Evolutionary conservation across 2,113 vertebrate species (phyloP), one percentile per base, ranked within the genome.

Genomic region (Glareola pratincola): DNA sequence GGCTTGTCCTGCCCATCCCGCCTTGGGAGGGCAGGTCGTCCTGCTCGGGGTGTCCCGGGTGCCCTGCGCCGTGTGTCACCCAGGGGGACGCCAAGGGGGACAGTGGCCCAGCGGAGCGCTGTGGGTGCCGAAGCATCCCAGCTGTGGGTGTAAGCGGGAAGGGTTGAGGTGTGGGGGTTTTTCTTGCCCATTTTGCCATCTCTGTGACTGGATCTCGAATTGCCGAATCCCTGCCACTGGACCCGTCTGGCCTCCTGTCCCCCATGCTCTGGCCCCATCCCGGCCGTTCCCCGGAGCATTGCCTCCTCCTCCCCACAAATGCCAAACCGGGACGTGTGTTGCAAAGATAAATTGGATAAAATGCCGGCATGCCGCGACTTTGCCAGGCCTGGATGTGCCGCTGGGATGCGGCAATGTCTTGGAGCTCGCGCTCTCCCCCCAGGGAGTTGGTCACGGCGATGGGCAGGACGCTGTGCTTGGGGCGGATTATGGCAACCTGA

Each of bases 71-170:
- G 0, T 1, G 30, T 48, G 60, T 12, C 39, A 3, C 11, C 2
- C 0, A 7, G 8, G 32, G 37, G 27, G 27, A 22, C 54, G 32
- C 54, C 32, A 19, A 14, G 15, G 26, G 37, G 26, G 37, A 63
- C 22, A 47, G 29, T 71, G 47, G 32, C 51, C 50, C 53, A 10
- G 80, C 80, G 5, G 18, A 29, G 12, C 14, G 22, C 71, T 6
- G 10, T 8, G 85, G 3, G 1, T 4, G 56, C 2, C 1, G 37
- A 29, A 17, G 48, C 12, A 2, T 36, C 63, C 62, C 37, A 6
- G 0, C 27, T 23, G 8, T 2, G 10, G 48, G 0, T 12, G 18
- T 6, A 0, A 6, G 26, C 0, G 8, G 50, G 41, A 37, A 43
- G 32, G 26, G n/a, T 34, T 47, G 41, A 14, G 53, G 9, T 3